phyloP scores from a whole-genome alignment of 2,888 invertebrate species.

The Scotopteryx bipunctaria region DNA sequence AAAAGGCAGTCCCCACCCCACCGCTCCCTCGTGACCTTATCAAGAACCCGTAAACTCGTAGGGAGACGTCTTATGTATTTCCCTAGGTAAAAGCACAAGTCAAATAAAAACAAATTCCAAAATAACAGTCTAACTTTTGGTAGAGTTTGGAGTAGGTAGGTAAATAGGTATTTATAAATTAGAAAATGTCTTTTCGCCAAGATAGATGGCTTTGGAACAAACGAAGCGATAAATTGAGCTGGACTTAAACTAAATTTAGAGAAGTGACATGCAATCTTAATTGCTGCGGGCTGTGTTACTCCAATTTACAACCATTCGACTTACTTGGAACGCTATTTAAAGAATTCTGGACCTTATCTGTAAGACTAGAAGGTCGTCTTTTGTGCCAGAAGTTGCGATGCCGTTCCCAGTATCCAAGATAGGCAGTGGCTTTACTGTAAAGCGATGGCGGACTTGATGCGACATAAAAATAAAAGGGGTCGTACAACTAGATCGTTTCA shows the following conservation, averaged over 20 bases:
- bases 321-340: conserved; percentile 24
- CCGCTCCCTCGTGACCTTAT: too few species aligned
- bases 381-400: conserved; percentile 25
- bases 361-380: conserved; percentile 30
- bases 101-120: too few species aligned
- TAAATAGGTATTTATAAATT: background rate
- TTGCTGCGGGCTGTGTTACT: conserved; percentile 61
- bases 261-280: conserved; percentile 74
- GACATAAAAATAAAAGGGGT: background rate
- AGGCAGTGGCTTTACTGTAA: conserved; percentile 30
- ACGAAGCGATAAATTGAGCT: conserved; percentile 62
- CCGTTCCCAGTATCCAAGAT: conserved; percentile 36
- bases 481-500: too few species aligned
- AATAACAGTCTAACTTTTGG: too few species aligned
- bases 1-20: too few species aligned
- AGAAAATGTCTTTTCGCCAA: conserved; percentile 33
- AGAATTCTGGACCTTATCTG: conserved; percentile 38
- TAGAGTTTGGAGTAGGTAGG: too few species aligned
- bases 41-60: too few species aligned
- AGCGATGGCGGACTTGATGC: conserved; percentile 31
- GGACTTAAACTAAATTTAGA: conserved; percentile 65
- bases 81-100: too few species aligned
- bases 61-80: too few species aligned
- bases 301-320: conserved; percentile 59
- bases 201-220: conserved; percentile 45